These are phyloP conservation scores for Brachyrhaphis roseni DNA, from an alignment of 2,797 vertebrate genomes.

Conservation along the genomic window DNA sequence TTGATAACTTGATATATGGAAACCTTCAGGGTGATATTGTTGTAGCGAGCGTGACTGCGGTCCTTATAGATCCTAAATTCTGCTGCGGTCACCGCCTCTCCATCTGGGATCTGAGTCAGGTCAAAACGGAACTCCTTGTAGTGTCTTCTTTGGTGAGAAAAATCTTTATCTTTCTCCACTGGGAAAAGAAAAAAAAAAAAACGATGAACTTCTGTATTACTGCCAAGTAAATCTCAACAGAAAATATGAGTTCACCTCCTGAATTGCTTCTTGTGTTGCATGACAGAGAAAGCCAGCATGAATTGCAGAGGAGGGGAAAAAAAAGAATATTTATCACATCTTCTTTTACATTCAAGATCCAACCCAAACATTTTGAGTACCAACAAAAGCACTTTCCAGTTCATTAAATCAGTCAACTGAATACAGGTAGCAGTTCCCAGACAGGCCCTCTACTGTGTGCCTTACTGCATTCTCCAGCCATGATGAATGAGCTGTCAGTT, in stretches of 20 bases:
- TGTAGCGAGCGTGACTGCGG: slow-evolving; percentile 89
- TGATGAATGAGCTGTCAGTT: slow-evolving; percentile 91
- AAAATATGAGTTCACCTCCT: slow-evolving; percentile 52
- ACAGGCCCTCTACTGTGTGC: slow-evolving; percentile 82
- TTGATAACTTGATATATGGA: slow-evolving; percentile 96
- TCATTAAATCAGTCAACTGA: slow-evolving; percentile 84
- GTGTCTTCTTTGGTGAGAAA: slow-evolving; percentile 97
- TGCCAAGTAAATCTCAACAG: slow-evolving; percentile 24
- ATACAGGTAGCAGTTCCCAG: slow-evolving; percentile 80
- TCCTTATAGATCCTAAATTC: slow-evolving; percentile 99
- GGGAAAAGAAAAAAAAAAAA: slow-evolving; percentile 59
- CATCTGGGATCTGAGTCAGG: slow-evolving; percentile 96
- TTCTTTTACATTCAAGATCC: slow-evolving; percentile 76
- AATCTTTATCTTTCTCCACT: slow-evolving; percentile 99
- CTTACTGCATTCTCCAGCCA: slow-evolving; percentile 78
- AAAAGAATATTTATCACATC: slow-evolving; percentile 74
- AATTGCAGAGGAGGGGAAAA: slow-evolving; percentile 29
- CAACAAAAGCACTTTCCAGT: slow-evolving; percentile 84
- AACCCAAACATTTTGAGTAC: slow-evolving; percentile 84
- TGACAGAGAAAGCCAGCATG: slow-evolving; percentile 47
- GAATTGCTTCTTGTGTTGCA: slow-evolving; percentile 35
- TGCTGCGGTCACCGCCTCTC: slow-evolving; percentile 95
- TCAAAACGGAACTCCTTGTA: slow-evolving; percentile 99
- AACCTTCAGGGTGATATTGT: slow-evolving; percentile 96
- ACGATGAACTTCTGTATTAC: slow-evolving; percentile 50